Evolutionary conservation across 2,888 invertebrate genomes (phyloP), one percentile per base, ranked within the genome.

Genomic region (Hypomecis punctinalis): DNA sequence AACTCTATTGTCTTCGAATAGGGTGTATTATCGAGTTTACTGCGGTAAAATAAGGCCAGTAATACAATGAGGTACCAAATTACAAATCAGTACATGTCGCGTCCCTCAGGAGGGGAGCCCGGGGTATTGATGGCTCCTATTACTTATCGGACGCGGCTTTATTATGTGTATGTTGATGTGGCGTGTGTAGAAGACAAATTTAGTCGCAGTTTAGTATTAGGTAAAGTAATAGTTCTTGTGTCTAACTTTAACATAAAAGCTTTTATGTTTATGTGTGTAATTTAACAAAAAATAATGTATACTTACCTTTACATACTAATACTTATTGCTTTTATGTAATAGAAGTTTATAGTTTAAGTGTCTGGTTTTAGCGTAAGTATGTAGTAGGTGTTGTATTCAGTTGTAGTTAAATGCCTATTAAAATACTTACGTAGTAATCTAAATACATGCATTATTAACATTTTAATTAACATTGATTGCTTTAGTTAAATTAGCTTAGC

Each of bases 11-110:
- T 0, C 1, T n/a, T 1, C 9, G 0, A 9, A 40, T 61, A 69
- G 46, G 65, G 65, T 55, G n/a, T 48, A 43, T 46, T 56, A 59
- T 66, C 7, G 39, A 10, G 10, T 58, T 47, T 23, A 4, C 11
- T 11, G 42, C 53, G 45, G 46, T 45, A 36, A 39, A 63, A 49
- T 55, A 56, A 60, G 49, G 47, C 49, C 59, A 63, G 63, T 59
- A 61, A 66, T 61, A 57, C 54, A 67, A 53, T 62, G 67, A 67
- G 64, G 70, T 73, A 68, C 71, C 73, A 76, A 80, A 80, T 81
- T 78, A 79, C 80, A 79, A 79, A 83, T 80, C 74, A 77, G 78
- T 73, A 73, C 74, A 71, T 72, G 71, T 73, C 74, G 70, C 51
- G 63, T 69, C 73, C 71, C 71, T 40, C 57, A 63, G 74, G 72